These are phyloP conservation scores for Agrypnus murinus DNA, from an alignment of 2,888 invertebrate species.

Conservation along the genomic window DNA sequence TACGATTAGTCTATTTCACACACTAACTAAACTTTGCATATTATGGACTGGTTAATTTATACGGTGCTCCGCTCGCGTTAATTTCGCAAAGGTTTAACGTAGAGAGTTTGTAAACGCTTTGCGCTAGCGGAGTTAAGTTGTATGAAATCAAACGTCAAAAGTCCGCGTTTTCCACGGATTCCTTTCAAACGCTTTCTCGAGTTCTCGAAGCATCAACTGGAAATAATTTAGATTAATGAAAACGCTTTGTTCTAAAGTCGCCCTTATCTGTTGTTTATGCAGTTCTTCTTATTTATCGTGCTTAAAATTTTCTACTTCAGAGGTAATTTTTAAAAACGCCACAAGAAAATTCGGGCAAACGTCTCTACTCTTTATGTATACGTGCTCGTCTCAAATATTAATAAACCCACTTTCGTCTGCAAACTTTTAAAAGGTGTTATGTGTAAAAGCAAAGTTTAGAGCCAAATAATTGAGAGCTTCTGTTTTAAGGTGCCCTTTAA, in stretches of 20 bases:
- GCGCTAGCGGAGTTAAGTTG: conserved; percentile 24
- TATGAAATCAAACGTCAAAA: conserved; percentile 47
- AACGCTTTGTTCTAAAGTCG: conserved; percentile 59
- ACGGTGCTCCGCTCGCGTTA: conserved; percentile 31
- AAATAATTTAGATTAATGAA: conserved; percentile 62
- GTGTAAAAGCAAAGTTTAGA: conserved; percentile 47
- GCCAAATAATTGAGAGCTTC: conserved; percentile 40
- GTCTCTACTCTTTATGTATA: not conserved
- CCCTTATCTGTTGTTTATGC: conserved; percentile 60
- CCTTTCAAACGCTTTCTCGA: conserved; percentile 47
- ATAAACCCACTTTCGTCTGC: conserved; percentile 39
- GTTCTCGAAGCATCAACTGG: conserved; percentile 59
- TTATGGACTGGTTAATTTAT: conserved; percentile 40
- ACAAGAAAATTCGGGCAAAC: not conserved
- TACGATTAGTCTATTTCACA: conserved; percentile 40
- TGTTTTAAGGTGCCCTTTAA: conserved; percentile 29
- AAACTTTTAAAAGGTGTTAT: conserved; percentile 47
- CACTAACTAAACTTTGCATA: conserved; percentile 42
- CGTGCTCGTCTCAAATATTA: conserved; percentile 37
- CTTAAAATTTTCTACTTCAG: conserved; percentile 24
- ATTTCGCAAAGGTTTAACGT: conserved; percentile 32
- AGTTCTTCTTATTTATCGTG: conserved; percentile 47
- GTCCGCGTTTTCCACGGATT: conserved; percentile 39
- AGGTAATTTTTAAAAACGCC: conserved; percentile 12
- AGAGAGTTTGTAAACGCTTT: conserved; percentile 29